Conservation (phyloP, 2,113 vertebrate species). For the Gopherus evgoodei region DNA sequence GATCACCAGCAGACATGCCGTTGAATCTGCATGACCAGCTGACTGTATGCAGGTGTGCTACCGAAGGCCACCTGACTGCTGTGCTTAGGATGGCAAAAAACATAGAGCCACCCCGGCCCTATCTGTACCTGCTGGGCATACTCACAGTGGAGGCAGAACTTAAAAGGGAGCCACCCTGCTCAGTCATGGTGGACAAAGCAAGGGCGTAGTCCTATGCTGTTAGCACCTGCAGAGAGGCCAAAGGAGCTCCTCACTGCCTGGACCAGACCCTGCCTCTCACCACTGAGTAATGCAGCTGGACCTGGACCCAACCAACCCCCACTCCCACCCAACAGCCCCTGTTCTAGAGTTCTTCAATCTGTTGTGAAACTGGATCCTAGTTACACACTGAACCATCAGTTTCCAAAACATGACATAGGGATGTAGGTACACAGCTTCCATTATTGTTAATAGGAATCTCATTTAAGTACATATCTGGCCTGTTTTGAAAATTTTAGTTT, state of each 20-base stretch:
- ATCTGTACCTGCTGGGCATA: background rate
- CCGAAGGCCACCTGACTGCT: too few species aligned
- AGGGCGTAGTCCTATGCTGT: background rate
- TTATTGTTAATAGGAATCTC: slow-evolving; percentile 49
- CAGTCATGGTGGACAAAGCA: background rate
- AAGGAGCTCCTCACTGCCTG: background rate
- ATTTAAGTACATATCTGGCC: background rate
- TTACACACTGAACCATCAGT: slow-evolving; percentile 25
- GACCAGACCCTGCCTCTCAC: background rate
- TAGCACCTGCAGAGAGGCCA: background rate
- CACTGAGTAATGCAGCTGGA: too few species aligned
- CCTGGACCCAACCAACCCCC: too few species aligned
- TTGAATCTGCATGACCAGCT: too few species aligned
- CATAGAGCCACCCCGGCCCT: too few species aligned
- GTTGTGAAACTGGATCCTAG: slow-evolving; percentile 53
- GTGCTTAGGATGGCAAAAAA: too few species aligned
- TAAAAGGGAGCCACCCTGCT: background rate
- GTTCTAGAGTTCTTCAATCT: slow-evolving; percentile 61
- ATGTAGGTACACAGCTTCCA: slow-evolving; percentile 26
- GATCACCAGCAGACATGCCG: too few species aligned
- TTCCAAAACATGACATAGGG: slow-evolving; percentile 42
- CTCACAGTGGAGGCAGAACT: background rate
- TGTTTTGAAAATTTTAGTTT: slow-evolving; percentile 30
- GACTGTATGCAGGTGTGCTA: too few species aligned
- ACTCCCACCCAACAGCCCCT: too few species aligned